phyloP scores from a whole-genome alignment of 2,797 vertebrate genomes.

The Ctenopoma kingsleyae region DNA sequence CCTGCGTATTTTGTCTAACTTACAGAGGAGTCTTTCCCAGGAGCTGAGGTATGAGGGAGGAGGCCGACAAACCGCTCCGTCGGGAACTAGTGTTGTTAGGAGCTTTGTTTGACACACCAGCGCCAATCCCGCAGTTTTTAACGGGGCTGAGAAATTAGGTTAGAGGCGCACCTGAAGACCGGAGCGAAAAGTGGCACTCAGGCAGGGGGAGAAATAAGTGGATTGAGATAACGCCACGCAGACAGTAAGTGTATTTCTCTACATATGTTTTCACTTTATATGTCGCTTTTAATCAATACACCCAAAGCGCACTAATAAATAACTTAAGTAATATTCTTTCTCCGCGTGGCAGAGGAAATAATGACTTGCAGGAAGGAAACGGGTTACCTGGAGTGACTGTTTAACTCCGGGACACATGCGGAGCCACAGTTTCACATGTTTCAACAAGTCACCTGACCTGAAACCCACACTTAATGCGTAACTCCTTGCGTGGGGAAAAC shows the following conservation, averaged over 20 bases:
- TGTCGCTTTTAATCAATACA: not conserved
- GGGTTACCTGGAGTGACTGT: conserved; percentile 44
- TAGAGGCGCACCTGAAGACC: conserved; percentile 62
- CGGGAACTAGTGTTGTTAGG: conserved; percentile 20
- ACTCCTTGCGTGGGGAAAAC: conserved; percentile 13
- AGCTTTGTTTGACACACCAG: conserved; percentile 2
- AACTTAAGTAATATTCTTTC: conserved; percentile 1
- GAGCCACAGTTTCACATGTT: conserved; percentile 49
- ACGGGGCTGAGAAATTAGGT: conserved; percentile 54
- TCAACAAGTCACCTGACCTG: conserved; percentile 68
- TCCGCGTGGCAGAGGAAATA: conserved; percentile 2
- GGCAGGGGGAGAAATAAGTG: conserved; percentile 63
- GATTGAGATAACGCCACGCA: conserved; percentile 67
- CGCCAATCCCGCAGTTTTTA: conserved; percentile 30
- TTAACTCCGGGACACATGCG: conserved; percentile 38
- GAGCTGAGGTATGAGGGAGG: conserved; percentile 59
- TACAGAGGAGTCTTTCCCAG: conserved; percentile 19
- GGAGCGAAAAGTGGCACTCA: conserved; percentile 67
- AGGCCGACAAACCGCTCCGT: conserved; percentile 24
- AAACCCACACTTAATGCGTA: conserved; percentile 28
- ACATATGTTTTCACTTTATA: not conserved
- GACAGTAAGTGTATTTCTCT: conserved; percentile 69
- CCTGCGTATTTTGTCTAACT: conserved; percentile 25
- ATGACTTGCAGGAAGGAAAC: conserved; percentile 10
- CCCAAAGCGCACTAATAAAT: not conserved